Percentiles rank a stretch among this genome's conserved stretches.
phyloP scores from a whole-genome alignment of 2,888 invertebrate genomes.

The Athalia rosae region DNA sequence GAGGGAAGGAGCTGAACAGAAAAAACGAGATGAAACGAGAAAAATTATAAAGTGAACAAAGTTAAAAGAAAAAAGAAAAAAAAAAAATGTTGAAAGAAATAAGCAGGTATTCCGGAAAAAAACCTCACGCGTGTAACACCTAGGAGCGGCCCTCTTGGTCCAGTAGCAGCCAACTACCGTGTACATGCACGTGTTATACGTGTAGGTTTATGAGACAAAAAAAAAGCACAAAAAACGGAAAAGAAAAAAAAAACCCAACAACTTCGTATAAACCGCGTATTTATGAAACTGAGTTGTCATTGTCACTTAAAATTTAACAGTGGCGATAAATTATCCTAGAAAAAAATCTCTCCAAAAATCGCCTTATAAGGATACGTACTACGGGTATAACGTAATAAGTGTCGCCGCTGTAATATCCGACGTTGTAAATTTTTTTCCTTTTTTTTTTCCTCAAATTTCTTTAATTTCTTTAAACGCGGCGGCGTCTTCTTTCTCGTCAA shows the following conservation, averaged over 20 bases:
- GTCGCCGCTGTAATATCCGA: too few species aligned
- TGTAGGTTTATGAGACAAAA: neutral
- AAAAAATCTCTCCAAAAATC: slow-evolving; percentile 29
- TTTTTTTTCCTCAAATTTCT: too few species aligned
- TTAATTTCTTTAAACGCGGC: neutral
- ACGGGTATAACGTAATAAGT: too few species aligned
- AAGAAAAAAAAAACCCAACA: too few species aligned
- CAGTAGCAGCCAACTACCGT: slow-evolving; percentile 44
- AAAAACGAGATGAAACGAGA: neutral
- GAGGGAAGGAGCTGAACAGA: slow-evolving; percentile 2
- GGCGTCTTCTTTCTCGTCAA: neutral
- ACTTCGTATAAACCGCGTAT: neutral
- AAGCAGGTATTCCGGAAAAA: slow-evolving; percentile 13
- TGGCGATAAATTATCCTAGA: slow-evolving; percentile 3
- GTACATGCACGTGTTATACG: neutral
- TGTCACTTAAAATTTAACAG: slow-evolving; percentile 42
- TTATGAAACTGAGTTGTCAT: slow-evolving; percentile 42
- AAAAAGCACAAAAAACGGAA: too few species aligned
- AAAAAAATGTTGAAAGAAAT: neutral
- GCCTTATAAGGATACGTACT: slow-evolving; percentile 27
- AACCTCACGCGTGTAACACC: slow-evolving; percentile 37
- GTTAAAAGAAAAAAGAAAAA: neutral
- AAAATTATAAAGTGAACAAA: neutral
- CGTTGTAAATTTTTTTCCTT: too few species aligned
- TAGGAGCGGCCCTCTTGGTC: slow-evolving; percentile 15